Conservation (phyloP, 2,113 vertebrate species). For the Nanorana parkeri region DNA sequence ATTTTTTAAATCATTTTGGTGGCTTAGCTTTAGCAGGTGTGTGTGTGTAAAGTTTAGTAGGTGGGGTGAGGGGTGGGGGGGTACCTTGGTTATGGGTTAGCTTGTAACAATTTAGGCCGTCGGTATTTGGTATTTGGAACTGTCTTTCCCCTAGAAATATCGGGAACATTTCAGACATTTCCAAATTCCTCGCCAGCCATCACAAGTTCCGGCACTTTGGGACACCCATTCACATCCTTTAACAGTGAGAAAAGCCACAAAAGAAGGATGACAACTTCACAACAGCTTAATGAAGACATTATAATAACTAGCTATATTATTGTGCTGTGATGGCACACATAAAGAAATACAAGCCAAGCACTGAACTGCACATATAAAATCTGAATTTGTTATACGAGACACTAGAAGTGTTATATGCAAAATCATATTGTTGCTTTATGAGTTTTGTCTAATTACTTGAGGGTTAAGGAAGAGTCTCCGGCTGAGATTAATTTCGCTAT, state of each 20-base stretch:
- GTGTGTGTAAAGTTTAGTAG: too few relatives aligned
- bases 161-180: too few relatives aligned
- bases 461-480: constrained; percentile 26
- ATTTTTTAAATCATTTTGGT: too few relatives aligned
- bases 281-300: constrained; percentile 42
- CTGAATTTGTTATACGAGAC: constrained; percentile 47
- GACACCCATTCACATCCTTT: not conserved
- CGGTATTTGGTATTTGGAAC: too few relatives aligned
- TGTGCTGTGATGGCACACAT: constrained; percentile 37
- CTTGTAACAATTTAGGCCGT: too few relatives aligned
- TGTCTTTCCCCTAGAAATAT: too few relatives aligned
- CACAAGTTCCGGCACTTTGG: too few relatives aligned
- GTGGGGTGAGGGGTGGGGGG: too few relatives aligned
- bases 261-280: constrained; percentile 26
- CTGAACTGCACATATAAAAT: constrained; percentile 19
- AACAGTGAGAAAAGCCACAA: not conserved
- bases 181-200: too few relatives aligned
- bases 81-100: too few relatives aligned
- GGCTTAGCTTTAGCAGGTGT: too few relatives aligned
- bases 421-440: constrained; percentile 55
- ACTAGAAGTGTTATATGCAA: constrained; percentile 51
- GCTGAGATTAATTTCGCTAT: constrained; percentile 38
- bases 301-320: constrained; percentile 48
- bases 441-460: constrained; percentile 55
- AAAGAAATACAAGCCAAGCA: constrained; percentile 33